Evolutionary conservation across 2,113 vertebrate species (phyloP).

Genomic region (Ophthalmolycus amberensis): DNA sequence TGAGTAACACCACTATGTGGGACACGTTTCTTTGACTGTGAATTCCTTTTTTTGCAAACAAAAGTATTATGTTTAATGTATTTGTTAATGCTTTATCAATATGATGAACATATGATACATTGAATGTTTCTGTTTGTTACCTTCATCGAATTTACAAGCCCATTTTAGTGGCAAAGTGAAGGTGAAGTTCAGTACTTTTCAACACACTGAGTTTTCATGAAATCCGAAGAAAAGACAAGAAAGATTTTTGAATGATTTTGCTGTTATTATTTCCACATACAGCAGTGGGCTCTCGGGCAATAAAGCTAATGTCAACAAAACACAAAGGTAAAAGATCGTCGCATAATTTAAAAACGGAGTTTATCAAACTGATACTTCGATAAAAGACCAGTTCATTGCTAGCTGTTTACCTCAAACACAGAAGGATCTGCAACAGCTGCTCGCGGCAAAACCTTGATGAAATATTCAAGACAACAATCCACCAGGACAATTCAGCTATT

Average conservation of each 20-base stretch:
- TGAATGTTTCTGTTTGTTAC: not conserved
- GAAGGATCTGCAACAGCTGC: slow-evolving; percentile 40
- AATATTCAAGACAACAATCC: slow-evolving; percentile 58
- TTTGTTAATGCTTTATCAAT: slow-evolving; percentile 3
- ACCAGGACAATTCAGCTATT: slow-evolving; percentile 49
- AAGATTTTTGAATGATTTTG: not conserved
- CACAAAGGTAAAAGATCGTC: not conserved
- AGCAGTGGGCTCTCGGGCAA: not conserved
- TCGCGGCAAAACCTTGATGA: slow-evolving; percentile 56
- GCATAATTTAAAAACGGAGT: not conserved
- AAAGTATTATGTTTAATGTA: not conserved
- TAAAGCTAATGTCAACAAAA: slow-evolving; percentile 12
- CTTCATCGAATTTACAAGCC: not conserved
- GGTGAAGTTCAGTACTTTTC: not conserved
- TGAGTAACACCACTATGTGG: not conserved
- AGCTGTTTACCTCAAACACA: slow-evolving; percentile 26
- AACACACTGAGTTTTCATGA: not conserved
- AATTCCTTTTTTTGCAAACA: not conserved
- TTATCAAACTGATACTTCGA: slow-evolving; percentile 14
- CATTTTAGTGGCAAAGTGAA: not conserved
- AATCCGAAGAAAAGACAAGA: not conserved
- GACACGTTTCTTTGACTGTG: not conserved
- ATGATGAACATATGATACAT: not conserved
- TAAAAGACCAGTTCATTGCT: not conserved
- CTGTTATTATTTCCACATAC: too few species aligned